Conservation (phyloP, 2,113 vertebrate species). For the Microtus richardsoni region DNA sequence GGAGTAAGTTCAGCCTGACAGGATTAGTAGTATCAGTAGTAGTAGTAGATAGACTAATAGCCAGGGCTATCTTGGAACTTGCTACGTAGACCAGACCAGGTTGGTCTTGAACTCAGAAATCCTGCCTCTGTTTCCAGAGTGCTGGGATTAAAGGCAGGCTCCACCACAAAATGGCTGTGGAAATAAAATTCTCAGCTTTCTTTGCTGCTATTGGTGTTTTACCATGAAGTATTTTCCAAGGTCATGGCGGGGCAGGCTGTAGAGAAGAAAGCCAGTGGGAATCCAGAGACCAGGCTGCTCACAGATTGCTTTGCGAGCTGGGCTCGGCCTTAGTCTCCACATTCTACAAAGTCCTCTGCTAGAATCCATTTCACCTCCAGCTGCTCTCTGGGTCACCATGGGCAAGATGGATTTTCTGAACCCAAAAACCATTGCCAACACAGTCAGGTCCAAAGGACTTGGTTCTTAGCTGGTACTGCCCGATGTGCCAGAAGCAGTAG, state of each 20-base stretch:
- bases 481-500: constrained; percentile 98
- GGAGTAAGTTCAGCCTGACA: background rate
- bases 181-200: background rate
- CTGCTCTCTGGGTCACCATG: constrained; percentile 80
- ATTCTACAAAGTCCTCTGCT: rapidly evolving
- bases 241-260: background rate
- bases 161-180: rapidly evolving
- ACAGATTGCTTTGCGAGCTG: background rate
- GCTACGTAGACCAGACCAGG: background rate
- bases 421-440: constrained; percentile 96
- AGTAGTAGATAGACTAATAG: background rate
- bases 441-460: constrained; percentile 96
- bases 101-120: background rate
- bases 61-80: background rate
- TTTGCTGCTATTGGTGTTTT: background rate
- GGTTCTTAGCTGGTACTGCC: constrained; percentile 97
- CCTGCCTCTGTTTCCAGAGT: background rate
- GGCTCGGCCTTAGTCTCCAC: background rate
- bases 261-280: constrained; percentile 37
- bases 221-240: background rate
- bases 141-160: background rate
- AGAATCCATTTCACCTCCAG: no score
- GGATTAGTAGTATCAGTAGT: background rate
- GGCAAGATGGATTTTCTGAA: constrained; percentile 96
- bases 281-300: background rate